Conservation (phyloP, 2,113 vertebrate genomes). For the Pogona vitticeps region DNA sequence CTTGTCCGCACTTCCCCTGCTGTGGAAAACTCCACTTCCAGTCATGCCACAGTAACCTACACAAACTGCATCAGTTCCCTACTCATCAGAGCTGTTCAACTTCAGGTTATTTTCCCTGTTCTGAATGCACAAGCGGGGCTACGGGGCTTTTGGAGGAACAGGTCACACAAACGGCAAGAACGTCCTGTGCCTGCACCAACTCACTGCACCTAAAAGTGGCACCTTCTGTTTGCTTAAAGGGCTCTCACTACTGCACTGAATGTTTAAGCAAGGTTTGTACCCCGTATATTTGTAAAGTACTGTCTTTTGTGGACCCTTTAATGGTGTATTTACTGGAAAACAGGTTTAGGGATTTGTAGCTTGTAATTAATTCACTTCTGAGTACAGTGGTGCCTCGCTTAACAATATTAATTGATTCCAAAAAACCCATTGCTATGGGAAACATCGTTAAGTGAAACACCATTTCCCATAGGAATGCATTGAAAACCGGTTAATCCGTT, state of each 20-base stretch:
- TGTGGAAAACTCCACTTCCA: conserved; percentile 85
- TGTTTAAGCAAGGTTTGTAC: conserved; percentile 94
- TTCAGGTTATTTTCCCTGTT: conserved; percentile 83
- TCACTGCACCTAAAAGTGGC: conserved; percentile 89
- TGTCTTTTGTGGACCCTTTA: accelerated
- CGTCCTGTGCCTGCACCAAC: conserved; percentile 86
- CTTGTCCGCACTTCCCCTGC: conserved; percentile 83
- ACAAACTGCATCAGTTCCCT: conserved; percentile 78
- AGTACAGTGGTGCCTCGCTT: too few relatives aligned
- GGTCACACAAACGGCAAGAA: conserved; percentile 77
- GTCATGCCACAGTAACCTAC: conserved; percentile 72
- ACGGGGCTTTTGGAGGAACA: conserved; percentile 79
- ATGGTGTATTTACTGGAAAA: not conserved
- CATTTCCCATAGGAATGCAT: too few relatives aligned
- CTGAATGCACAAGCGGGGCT: conserved; percentile 80
- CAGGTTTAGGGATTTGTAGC: not conserved
- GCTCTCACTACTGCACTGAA: conserved; percentile 89
- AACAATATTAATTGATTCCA: too few relatives aligned
- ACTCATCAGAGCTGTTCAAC: conserved; percentile 77
- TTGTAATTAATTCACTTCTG: not conserved
- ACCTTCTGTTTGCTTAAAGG: conserved; percentile 87
- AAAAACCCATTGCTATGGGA: too few relatives aligned
- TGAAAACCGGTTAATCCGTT: too few relatives aligned
- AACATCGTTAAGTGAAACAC: too few relatives aligned
- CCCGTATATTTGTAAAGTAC: not conserved